These are phyloP conservation scores for Folsomia candida DNA, from an alignment of 2,888 invertebrate species.

Conservation along the genomic window DNA sequence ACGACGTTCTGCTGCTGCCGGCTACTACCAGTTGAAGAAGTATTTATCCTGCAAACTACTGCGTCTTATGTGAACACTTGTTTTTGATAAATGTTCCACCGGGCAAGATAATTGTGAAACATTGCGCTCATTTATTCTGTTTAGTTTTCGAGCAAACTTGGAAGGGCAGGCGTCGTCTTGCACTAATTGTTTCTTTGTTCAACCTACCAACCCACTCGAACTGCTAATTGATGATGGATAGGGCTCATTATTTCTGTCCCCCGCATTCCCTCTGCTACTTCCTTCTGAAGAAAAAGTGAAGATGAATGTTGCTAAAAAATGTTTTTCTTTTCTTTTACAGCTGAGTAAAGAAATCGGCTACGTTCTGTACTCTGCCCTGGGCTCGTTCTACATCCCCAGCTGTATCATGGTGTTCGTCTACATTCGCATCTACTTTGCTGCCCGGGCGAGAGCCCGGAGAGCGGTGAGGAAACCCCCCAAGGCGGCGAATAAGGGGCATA, in stretches of 20 bases:
- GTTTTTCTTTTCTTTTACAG: slow-evolving; percentile 57
- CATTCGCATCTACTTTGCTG: slow-evolving; percentile 96
- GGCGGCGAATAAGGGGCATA: slow-evolving; percentile 56
- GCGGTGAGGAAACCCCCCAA: slow-evolving; percentile 77
- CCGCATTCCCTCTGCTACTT: no score
- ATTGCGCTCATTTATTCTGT: no score
- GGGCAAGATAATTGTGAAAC: background rate
- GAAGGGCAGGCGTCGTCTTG: no score
- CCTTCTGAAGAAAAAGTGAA: no score
- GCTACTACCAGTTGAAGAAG: no score
- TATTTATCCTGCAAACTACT: no score
- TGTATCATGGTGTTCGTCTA: slow-evolving; percentile 99
- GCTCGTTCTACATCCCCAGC: slow-evolving; percentile 98
- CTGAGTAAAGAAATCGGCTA: slow-evolving; percentile 94
- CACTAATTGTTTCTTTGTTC: no score
- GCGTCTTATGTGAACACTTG: no score
- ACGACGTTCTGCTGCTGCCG: no score
- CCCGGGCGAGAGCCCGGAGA: slow-evolving; percentile 83
- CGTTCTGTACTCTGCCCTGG: slow-evolving; percentile 94
- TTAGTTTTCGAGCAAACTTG: no score
- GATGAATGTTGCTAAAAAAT: background rate
- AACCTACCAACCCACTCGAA: slow-evolving; percentile 23
- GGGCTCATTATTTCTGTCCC: no score
- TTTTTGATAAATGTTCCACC: no score
- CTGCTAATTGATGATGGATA: slow-evolving; percentile 36